Evolutionary conservation across 2,797 vertebrate genomes (phyloP).

Genomic region (Spinibarbus caldwelli): DNA sequence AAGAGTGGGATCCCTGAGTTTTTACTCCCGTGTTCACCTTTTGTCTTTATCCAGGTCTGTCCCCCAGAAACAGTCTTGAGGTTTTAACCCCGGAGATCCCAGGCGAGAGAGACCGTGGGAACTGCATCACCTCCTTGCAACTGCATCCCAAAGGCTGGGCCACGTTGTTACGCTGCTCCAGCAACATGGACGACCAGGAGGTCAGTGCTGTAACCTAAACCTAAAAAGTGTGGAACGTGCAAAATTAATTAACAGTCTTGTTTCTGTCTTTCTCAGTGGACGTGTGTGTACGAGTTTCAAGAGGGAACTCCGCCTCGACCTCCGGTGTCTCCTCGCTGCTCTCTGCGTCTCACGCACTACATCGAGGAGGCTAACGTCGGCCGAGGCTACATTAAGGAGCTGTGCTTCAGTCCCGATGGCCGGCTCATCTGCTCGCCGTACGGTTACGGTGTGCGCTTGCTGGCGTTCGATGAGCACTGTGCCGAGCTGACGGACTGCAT

Average conservation of each 20-base stretch:
- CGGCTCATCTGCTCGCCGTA: slow-evolving; percentile 97
- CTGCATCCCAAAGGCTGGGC: slow-evolving; percentile 98
- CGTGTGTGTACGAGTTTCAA: slow-evolving; percentile 99
- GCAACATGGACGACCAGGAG: slow-evolving; percentile 98
- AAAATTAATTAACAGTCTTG: neutral
- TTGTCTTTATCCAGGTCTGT: slow-evolving; percentile 78
- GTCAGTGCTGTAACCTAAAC: slow-evolving; percentile 68
- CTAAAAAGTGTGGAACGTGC: neutral
- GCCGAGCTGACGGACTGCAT: slow-evolving; percentile 94
- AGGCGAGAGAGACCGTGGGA: slow-evolving; percentile 92
- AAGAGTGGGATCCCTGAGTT: too few relatives aligned
- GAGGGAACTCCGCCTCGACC: slow-evolving; percentile 91
- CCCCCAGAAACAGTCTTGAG: slow-evolving; percentile 95
- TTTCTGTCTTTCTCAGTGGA: slow-evolving; percentile 83
- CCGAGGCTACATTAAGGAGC: slow-evolving; percentile 96
- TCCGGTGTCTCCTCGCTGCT: slow-evolving; percentile 89
- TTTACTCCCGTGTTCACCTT: neutral
- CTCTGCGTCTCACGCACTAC: slow-evolving; percentile 94
- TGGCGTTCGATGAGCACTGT: slow-evolving; percentile 92
- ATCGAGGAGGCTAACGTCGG: slow-evolving; percentile 98
- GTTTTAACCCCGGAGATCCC: slow-evolving; percentile 94
- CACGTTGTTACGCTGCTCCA: slow-evolving; percentile 94
- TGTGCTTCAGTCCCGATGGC: slow-evolving; percentile 98
- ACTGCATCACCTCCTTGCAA: slow-evolving; percentile 98
- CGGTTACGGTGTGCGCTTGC: slow-evolving; percentile 93